These are phyloP conservation scores for Meloidogyne exigua DNA, from an alignment of 1,140 invertebrate genomes.

Conservation along the genomic window DNA sequence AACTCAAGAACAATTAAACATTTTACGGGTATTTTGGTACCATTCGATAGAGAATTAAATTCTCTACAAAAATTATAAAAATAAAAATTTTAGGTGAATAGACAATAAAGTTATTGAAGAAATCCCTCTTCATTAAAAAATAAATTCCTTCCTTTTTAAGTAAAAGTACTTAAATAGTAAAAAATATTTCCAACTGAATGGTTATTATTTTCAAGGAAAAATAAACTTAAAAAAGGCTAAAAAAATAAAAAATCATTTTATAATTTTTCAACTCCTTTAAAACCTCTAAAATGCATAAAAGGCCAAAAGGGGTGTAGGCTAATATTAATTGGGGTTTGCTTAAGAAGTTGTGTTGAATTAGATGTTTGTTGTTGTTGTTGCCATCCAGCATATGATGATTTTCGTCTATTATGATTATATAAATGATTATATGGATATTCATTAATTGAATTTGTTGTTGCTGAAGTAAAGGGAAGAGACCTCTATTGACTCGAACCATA, in stretches of 20 bases:
- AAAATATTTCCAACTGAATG: constrained; percentile 1
- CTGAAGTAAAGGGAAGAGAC: not conserved
- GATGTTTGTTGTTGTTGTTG: not conserved
- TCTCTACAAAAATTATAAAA: not conserved
- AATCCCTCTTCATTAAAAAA: too few species aligned
- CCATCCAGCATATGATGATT: not conserved
- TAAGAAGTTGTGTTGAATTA: not conserved
- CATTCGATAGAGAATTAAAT: not conserved
- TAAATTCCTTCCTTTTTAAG: too few species aligned
- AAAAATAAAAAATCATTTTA: not conserved
- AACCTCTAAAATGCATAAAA: constrained; percentile 27
- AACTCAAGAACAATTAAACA: not conserved
- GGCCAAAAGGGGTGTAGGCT: constrained; percentile 28
- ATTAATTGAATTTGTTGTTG: not conserved
- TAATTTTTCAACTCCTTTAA: not conserved
- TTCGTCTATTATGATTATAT: not conserved
- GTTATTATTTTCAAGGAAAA: not conserved
- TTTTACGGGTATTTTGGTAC: not conserved
- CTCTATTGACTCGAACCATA: too few species aligned
- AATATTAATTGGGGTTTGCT: constrained; percentile 22
- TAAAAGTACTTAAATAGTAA: too few species aligned
- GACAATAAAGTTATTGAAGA: too few species aligned
- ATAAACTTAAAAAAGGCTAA: not conserved
- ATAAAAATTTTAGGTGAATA: too few species aligned
- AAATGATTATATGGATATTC: constrained; percentile 1